Evolutionary conservation across 2,113 vertebrate species (phyloP).

Genomic region (Nibea coibor): DNA sequence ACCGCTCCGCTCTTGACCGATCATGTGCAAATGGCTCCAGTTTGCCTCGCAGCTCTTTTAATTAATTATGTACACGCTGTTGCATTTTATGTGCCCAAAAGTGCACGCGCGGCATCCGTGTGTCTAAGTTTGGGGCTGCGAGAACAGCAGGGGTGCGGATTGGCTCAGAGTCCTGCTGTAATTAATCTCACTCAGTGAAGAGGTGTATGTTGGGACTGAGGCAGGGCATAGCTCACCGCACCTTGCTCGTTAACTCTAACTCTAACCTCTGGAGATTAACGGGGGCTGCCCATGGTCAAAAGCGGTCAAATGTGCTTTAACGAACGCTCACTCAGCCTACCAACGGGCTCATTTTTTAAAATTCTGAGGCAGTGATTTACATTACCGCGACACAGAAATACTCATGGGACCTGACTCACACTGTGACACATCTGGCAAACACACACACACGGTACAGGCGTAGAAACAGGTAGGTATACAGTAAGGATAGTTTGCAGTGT

Average conservation of each 20-base stretch:
- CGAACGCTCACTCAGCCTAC: constrained; percentile 51
- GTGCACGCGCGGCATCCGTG: constrained; percentile 19
- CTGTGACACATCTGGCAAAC: constrained; percentile 71
- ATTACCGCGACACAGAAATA: constrained; percentile 33
- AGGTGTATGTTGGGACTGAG: constrained; percentile 75
- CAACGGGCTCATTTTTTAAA: constrained; percentile 18
- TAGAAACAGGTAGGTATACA: constrained; percentile 57
- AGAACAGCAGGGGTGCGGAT: constrained; percentile 37
- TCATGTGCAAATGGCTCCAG: constrained; percentile 41
- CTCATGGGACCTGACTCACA: constrained; percentile 55
- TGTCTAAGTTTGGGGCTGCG: background rate
- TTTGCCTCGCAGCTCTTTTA: constrained; percentile 48
- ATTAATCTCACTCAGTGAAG: constrained; percentile 78
- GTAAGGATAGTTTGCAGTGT: constrained; percentile 31
- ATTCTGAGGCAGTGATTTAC: constrained; percentile 45
- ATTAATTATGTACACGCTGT: constrained; percentile 56
- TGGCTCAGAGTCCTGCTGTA: constrained; percentile 53
- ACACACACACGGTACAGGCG: constrained; percentile 39
- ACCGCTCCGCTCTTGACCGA: constrained; percentile 53
- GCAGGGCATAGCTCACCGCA: constrained; percentile 71
- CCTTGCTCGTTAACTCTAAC: constrained; percentile 74
- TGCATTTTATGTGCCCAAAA: constrained; percentile 40
- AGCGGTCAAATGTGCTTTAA: constrained; percentile 71
- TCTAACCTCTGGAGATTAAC: constrained; percentile 70
- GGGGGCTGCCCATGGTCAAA: constrained; percentile 68